Evolutionary conservation across 30 jellyfish, hydroid and myxozoan species (phyloP).

Genomic region (Hydractinia echinata): DNA sequence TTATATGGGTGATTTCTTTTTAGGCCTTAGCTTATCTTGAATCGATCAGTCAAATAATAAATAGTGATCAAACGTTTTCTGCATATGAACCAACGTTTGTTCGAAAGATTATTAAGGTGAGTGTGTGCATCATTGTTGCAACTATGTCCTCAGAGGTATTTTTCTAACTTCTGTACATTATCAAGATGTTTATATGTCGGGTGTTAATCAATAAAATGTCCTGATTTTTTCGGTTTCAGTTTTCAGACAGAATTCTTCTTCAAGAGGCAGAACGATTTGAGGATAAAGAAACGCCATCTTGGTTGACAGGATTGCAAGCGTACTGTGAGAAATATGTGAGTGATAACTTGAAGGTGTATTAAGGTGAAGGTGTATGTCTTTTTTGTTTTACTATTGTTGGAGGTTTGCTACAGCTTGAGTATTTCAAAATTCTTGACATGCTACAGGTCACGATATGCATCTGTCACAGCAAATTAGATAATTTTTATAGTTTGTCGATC

Average conservation of each 20-base stretch:
- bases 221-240: neutral
- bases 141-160: neutral
- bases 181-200: too few species aligned
- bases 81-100: neutral
- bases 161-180: neutral
- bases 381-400: too few species aligned
- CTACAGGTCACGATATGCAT: too few species aligned
- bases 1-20: neutral
- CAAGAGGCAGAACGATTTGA: neutral
- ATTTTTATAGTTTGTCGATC: too few species aligned
- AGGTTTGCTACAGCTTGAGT: too few species aligned
- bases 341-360: too few species aligned
- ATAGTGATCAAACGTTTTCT: slow-evolving; percentile 3
- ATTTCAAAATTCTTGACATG: too few species aligned
- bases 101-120: slow-evolving; percentile 12
- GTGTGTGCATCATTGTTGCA: neutral
- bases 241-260: neutral
- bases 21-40: slow-evolving; percentile 33
- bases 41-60: slow-evolving; percentile 20
- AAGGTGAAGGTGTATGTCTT: too few species aligned
- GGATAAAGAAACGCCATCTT: neutral
- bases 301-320: neutral
- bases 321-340: neutral
- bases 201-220: too few species aligned
- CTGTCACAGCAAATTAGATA: too few species aligned